Conservation (phyloP, 2,888 invertebrate genomes). For the Serripes groenlandicus region DNA sequence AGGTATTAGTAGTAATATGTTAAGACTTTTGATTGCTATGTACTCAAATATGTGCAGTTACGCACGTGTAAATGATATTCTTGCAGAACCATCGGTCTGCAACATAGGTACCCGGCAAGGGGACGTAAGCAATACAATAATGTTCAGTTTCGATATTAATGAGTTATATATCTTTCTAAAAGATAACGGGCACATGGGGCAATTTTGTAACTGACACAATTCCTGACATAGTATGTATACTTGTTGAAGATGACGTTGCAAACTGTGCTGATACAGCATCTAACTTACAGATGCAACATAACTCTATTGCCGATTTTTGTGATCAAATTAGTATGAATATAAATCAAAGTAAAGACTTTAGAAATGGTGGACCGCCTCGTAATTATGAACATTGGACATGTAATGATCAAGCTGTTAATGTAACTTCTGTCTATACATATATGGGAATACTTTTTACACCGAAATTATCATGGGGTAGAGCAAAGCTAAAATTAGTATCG, state of each 20-base stretch:
- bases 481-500: conserved; percentile 12
- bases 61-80: background rate
- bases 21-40: background rate
- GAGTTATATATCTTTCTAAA: conserved; percentile 12
- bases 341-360: conserved; percentile 5
- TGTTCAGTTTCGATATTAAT: conserved; percentile 14
- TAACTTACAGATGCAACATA: conserved; percentile 11
- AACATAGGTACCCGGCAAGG: conserved; percentile 23
- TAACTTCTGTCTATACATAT: conserved; percentile 8
- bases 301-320: conserved; percentile 21
- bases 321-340: conserved; percentile 4
- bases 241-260: conserved; percentile 4
- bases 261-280: conserved; percentile 10
- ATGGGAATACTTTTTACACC: conserved; percentile 12
- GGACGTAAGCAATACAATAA: conserved; percentile 6
- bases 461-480: background rate
- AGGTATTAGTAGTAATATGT: background rate
- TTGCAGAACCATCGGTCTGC: background rate
- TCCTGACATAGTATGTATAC: background rate
- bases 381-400: conserved; percentile 15
- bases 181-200: background rate
- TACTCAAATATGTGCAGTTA: background rate
- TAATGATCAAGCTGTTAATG: background rate
- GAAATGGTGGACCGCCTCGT: background rate
- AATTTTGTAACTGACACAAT: conserved; percentile 8